Conservation (phyloP, 37 sponge, comb jelly and placozoan genomes). For the Bolinopsis microptera region DNA sequence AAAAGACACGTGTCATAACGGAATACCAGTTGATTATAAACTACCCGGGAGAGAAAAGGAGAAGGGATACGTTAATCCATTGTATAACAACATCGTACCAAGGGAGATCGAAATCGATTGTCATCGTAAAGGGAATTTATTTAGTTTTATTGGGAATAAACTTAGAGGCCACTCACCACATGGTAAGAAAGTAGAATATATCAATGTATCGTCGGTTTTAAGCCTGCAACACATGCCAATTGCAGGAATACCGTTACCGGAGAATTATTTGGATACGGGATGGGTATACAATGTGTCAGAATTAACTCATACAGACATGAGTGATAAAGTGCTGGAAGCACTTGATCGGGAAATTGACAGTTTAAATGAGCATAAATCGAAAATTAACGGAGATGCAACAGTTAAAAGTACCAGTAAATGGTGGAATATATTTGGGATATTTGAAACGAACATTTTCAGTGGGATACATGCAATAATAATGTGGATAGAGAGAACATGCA, state of each 20-base stretch:
- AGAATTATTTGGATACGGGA: constrained; percentile 26
- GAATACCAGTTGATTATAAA: not conserved
- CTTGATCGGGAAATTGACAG: not conserved
- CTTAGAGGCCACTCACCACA: constrained; percentile 11
- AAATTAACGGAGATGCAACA: not conserved
- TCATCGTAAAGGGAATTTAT: constrained; percentile 18
- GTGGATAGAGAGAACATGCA: not conserved
- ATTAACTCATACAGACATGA: constrained; percentile 30
- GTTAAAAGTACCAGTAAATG: constrained; percentile 25
- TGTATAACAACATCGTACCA: not conserved
- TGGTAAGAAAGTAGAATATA: not conserved
- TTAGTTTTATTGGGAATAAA: constrained; percentile 25
- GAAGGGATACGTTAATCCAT: not conserved
- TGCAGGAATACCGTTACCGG: constrained; percentile 2
- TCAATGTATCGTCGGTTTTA: not conserved
- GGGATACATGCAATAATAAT: constrained; percentile 14
- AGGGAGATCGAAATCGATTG: constrained; percentile 21
- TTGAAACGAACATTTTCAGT: constrained; percentile 5
- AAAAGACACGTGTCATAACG: not conserved
- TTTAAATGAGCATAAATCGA: not conserved
- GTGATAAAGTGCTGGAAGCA: not conserved
- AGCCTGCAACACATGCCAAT: constrained; percentile 27
- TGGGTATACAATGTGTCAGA: constrained; percentile 53
- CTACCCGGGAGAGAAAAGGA: not conserved
- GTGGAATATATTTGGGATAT: constrained; percentile 34